Percentiles rank a stretch among this genome's conserved stretches.
Conservation (phyloP, 2,113 vertebrate species). For the Bubalus kerabau region DNA sequence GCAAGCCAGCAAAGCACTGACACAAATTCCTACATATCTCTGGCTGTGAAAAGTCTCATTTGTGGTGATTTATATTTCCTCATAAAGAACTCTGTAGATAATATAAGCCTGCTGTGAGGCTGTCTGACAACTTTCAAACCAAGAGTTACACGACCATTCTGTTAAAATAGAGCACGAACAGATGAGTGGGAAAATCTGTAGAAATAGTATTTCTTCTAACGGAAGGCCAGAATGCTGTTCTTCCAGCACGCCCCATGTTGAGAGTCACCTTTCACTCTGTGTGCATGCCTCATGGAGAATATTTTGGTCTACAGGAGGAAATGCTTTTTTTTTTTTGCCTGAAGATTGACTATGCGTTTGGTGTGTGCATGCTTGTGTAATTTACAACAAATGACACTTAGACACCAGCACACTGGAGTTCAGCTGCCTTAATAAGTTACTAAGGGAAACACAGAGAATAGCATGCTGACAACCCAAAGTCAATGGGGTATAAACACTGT, state of each 20-base stretch:
- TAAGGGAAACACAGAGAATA: slow-evolving; percentile 55
- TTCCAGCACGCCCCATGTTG: background rate
- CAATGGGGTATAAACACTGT: slow-evolving; percentile 74
- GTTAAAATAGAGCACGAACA: slow-evolving; percentile 41
- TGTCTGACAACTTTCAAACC: slow-evolving; percentile 62
- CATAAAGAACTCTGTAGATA: slow-evolving; percentile 70
- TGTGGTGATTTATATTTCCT: slow-evolving; percentile 61
- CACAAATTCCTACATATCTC: slow-evolving; percentile 65
- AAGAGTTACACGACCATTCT: slow-evolving; percentile 62
- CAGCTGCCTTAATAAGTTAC: slow-evolving; percentile 62
- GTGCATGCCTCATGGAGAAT: background rate
- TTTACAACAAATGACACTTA: slow-evolving; percentile 42
- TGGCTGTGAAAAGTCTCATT: slow-evolving; percentile 68
- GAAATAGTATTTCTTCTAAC: slow-evolving; percentile 45
- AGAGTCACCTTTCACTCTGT: slow-evolving; percentile 6
- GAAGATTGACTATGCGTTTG: slow-evolving; percentile 31
- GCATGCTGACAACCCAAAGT: slow-evolving; percentile 71
- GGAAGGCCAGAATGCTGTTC: slow-evolving; percentile 15
- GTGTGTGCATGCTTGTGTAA: background rate
- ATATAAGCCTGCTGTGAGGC: slow-evolving; percentile 56
- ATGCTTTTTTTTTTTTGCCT: background rate
- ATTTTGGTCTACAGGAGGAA: background rate
- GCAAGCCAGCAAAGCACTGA: slow-evolving; percentile 59
- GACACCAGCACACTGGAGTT: slow-evolving; percentile 43
- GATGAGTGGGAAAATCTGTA: slow-evolving; percentile 6